A percentile compares a stretch with the other conserved stretches of the same genome.
Evolutionary conservation across 1,140 invertebrate genomes (phyloP).

Genomic region (Caenorhabditis remanei): DNA sequence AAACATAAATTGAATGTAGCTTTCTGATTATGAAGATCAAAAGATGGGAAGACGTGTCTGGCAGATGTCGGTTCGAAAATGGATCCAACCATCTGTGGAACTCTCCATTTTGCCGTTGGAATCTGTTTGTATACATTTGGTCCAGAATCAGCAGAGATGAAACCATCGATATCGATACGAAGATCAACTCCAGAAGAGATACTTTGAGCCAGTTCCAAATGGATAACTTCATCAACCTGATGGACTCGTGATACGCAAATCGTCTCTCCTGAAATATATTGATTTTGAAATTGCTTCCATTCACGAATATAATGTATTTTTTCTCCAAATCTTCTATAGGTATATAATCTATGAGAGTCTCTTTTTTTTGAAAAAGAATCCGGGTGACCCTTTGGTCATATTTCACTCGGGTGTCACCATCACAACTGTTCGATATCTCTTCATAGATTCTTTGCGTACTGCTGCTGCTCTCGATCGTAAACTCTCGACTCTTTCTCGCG

Average conservation of each 20-base stretch:
- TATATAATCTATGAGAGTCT: background rate
- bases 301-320: no score
- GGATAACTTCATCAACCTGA: slow-evolving; percentile 10
- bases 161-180: slow-evolving; percentile 27
- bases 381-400: slow-evolving; percentile 35
- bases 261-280: slow-evolving; percentile 18
- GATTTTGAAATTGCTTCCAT: no score
- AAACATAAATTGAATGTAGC: slow-evolving; percentile 33
- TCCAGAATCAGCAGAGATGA: slow-evolving; percentile 37
- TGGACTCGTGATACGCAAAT: slow-evolving; percentile 21
- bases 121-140: slow-evolving; percentile 27
- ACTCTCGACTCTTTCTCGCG: slow-evolving; percentile 11
- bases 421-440: slow-evolving; percentile 32
- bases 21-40: slow-evolving; percentile 41
- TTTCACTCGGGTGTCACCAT: slow-evolving; percentile 56
- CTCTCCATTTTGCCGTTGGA: slow-evolving; percentile 39
- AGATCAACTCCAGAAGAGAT: slow-evolving; percentile 22
- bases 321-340: background rate
- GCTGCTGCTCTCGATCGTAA: slow-evolving; percentile 12
- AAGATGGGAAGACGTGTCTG: slow-evolving; percentile 23
- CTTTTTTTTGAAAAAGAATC: slow-evolving; percentile 34
- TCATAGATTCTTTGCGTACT: background rate
- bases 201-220: slow-evolving; percentile 43
- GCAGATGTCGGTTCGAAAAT: slow-evolving; percentile 19
- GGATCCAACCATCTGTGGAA: slow-evolving; percentile 34